Conservation (phyloP, 2,113 vertebrate genomes). For the Corythaixoides concolor region DNA sequence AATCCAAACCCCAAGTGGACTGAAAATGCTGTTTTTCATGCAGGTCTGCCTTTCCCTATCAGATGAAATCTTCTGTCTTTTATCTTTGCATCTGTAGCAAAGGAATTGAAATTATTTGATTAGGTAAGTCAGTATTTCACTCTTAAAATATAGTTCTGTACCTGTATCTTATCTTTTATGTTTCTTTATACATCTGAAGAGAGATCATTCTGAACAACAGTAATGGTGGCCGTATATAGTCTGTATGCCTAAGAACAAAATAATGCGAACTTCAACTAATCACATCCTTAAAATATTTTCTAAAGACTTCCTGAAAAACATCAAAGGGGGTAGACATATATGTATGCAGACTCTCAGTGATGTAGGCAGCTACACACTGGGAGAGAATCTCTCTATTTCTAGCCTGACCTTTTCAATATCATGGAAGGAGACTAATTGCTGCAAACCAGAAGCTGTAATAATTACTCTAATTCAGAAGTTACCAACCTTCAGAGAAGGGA, state of each 20-base stretch:
- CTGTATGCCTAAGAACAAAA: neutral
- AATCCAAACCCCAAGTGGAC: neutral
- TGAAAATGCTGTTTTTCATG: neutral
- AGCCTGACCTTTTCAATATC: neutral
- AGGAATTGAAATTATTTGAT: neutral
- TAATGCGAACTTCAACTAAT: neutral
- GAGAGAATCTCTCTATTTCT: neutral
- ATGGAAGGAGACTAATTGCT: conserved; percentile 43
- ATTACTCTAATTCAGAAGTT: conserved; percentile 51
- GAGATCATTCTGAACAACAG: neutral
- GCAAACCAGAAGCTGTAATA: conserved; percentile 45
- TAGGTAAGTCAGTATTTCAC: neutral
- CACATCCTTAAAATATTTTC: neutral
- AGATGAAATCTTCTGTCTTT: neutral
- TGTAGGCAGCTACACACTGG: neutral
- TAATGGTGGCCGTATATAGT: neutral
- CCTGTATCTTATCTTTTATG: neutral
- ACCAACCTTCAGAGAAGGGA: conserved; percentile 51
- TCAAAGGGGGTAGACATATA: neutral
- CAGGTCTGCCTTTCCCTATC: neutral
- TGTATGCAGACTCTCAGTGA: neutral
- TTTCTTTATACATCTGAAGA: neutral
- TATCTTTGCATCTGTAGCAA: neutral
- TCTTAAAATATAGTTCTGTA: neutral
- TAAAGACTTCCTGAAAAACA: neutral